These are phyloP conservation scores for Aphaenogaster floridana DNA, from an alignment of 1,140 invertebrate genomes.

Conservation along the genomic window DNA sequence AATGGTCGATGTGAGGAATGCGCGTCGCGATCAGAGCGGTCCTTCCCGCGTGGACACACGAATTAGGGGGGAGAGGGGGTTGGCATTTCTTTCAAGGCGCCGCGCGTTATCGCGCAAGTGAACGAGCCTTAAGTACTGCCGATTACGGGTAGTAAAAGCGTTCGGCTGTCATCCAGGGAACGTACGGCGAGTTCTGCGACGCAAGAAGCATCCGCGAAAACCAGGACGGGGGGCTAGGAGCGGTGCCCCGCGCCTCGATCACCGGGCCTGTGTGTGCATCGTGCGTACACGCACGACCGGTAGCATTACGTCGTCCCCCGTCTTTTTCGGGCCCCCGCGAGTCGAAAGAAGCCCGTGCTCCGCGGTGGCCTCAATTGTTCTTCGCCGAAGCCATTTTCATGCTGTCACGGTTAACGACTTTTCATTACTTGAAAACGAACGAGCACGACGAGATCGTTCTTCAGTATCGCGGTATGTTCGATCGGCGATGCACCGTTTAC, in stretches of 20 bases:
- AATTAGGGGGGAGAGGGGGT: slow-evolving; percentile 43
- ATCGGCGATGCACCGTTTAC: slow-evolving; percentile 21
- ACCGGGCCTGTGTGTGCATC: background rate
- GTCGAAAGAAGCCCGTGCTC: slow-evolving; percentile 38
- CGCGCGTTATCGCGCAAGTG: slow-evolving; percentile 78
- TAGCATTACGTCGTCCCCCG: slow-evolving; percentile 33
- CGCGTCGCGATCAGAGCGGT: slow-evolving; percentile 29
- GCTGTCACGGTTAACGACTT: slow-evolving; percentile 68
- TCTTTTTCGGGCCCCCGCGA: slow-evolving; percentile 49
- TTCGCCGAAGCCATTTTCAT: slow-evolving; percentile 82
- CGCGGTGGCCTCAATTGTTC: slow-evolving; percentile 67
- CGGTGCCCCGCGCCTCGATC: slow-evolving; percentile 16
- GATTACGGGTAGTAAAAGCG: slow-evolving; percentile 85
- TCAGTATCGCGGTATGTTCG: background rate
- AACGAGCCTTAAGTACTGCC: slow-evolving; percentile 79
- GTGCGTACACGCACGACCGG: background rate
- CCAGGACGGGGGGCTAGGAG: background rate
- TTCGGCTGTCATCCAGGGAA: slow-evolving; percentile 83
- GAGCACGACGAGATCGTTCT: slow-evolving; percentile 6
- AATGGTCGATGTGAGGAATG: background rate
- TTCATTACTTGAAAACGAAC: slow-evolving; percentile 60
- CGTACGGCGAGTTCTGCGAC: slow-evolving; percentile 75
- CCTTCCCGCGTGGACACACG: slow-evolving; percentile 19
- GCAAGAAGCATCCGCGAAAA: slow-evolving; percentile 73
- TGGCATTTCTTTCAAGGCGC: slow-evolving; percentile 83